These are phyloP conservation scores for Philotrypesis tridentata DNA, from an alignment of 1,140 invertebrate genomes.

Conservation along the genomic window DNA sequence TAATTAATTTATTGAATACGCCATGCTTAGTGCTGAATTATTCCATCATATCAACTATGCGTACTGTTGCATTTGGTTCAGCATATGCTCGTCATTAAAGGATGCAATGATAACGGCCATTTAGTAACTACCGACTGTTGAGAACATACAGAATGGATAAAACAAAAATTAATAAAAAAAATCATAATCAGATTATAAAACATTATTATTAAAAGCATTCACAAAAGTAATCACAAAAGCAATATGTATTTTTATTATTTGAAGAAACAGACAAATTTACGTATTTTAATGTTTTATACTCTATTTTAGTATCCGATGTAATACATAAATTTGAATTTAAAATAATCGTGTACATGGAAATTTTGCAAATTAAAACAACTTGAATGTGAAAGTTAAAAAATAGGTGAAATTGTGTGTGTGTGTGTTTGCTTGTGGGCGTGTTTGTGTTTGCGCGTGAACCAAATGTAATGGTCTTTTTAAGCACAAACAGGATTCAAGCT, in stretches of 20 bases:
- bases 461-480: constrained; percentile 10
- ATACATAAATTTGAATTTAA: background rate
- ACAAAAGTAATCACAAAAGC: background rate
- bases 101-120: constrained; percentile 56
- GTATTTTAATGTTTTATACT: background rate
- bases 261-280: constrained; percentile 11
- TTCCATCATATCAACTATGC: constrained; percentile 31
- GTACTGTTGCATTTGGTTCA: constrained; percentile 48
- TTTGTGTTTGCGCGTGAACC: no score
- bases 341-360: background rate
- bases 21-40: constrained; percentile 42
- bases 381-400: background rate
- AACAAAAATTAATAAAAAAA: constrained; percentile 58
- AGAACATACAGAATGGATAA: constrained; percentile 70
- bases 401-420: background rate
- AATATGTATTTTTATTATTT: background rate
- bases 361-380: background rate
- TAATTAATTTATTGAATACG: constrained; percentile 25
- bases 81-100: constrained; percentile 22
- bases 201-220: background rate
- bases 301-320: background rate
- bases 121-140: constrained; percentile 45
- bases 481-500: constrained; percentile 10
- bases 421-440: background rate
- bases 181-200: background rate